Conservation (phyloP, 2,888 invertebrate genomes). For the Pseudococcus jackbeardsleyi region DNA sequence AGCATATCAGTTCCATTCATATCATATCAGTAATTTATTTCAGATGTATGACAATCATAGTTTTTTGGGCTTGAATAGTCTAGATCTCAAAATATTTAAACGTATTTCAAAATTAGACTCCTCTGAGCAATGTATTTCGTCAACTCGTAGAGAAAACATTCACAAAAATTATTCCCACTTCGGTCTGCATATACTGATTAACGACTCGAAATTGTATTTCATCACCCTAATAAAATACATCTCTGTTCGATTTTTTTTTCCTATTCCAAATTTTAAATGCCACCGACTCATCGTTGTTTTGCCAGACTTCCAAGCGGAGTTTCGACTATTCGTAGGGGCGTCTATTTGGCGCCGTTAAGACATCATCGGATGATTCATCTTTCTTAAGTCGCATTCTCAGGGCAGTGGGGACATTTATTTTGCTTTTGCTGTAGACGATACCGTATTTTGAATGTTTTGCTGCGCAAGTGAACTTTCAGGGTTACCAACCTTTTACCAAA, state of each 20-base stretch:
- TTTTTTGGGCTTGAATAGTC: too few relatives aligned
- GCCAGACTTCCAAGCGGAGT: background rate
- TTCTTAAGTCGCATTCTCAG: constrained; percentile 17
- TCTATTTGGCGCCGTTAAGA: constrained; percentile 51
- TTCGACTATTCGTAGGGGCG: constrained; percentile 10
- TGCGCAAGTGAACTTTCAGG: constrained; percentile 35
- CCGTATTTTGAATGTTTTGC: constrained; percentile 36
- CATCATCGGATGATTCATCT: constrained; percentile 51
- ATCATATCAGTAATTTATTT: too few relatives aligned
- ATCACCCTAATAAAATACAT: constrained; percentile 1
- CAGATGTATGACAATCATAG: too few relatives aligned
- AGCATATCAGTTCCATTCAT: background rate
- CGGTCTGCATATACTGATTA: background rate
- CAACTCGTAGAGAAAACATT: background rate
- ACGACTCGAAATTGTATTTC: background rate
- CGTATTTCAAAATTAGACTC: background rate
- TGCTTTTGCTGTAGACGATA: background rate
- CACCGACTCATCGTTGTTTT: constrained; percentile 5
- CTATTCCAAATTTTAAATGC: background rate
- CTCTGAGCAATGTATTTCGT: background rate
- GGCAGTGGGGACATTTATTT: background rate
- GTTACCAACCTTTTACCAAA: constrained; percentile 39
- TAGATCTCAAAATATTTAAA: too few relatives aligned
- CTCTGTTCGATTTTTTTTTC: background rate
- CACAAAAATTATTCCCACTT: background rate